These are phyloP conservation scores for Diachasmimorpha longicaudata DNA, from an alignment of 1,140 invertebrate genomes.

Conservation along the genomic window DNA sequence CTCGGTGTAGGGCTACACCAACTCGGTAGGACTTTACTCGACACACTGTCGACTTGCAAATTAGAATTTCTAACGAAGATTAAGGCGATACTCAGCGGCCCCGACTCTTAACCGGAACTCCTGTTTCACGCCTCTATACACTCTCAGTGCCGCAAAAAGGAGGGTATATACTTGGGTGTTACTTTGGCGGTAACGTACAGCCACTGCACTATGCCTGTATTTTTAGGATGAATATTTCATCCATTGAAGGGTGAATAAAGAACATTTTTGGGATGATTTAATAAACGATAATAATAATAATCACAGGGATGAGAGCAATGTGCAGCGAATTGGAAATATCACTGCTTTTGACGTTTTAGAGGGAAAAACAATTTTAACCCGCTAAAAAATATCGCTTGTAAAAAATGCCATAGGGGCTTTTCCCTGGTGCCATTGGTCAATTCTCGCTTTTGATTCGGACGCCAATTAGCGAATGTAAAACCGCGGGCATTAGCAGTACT, in stretches of 20 bases:
- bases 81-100: slow-evolving; percentile 22
- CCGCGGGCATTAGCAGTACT: too few relatives aligned
- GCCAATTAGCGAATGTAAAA: too few relatives aligned
- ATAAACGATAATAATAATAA: too few relatives aligned
- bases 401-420: too few relatives aligned
- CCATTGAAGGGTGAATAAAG: not conserved
- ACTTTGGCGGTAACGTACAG: not conserved
- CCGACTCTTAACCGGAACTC: slow-evolving; percentile 15
- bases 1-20: not conserved
- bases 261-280: too few relatives aligned
- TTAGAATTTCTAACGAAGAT: slow-evolving; percentile 43
- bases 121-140: slow-evolving; percentile 3
- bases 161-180: not conserved
- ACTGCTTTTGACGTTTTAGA: too few relatives aligned
- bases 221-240: not conserved
- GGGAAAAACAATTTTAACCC: too few relatives aligned
- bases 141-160: not conserved
- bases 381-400: too few relatives aligned
- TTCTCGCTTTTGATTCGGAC: too few relatives aligned
- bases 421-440: too few relatives aligned
- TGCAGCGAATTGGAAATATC: too few relatives aligned
- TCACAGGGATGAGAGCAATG: too few relatives aligned
- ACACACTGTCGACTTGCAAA: slow-evolving; percentile 23
- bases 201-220: not conserved
- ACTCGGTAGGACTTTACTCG: not conserved